phyloP scores from a whole-genome alignment of 2,888 invertebrate genomes.

The Furcula furcula region DNA sequence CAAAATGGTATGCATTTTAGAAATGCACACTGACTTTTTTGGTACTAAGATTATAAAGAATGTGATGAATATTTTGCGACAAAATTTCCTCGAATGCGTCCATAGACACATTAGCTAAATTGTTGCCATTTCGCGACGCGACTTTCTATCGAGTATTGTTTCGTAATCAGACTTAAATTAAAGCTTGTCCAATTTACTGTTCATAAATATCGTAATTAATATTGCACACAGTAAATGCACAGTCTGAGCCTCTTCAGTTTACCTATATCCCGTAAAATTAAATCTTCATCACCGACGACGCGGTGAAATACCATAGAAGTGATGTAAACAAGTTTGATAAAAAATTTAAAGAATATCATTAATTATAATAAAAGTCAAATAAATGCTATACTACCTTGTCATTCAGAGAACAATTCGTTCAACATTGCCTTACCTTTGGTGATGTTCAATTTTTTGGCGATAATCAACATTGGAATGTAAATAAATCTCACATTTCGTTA shows the following conservation, averaged over 20 bases:
- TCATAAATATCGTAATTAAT: constrained; percentile 29
- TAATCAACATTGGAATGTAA: constrained; percentile 74
- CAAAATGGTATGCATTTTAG: constrained; percentile 55
- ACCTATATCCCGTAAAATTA: constrained; percentile 22
- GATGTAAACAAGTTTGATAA: constrained; percentile 34
- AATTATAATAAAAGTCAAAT: constrained; percentile 77
- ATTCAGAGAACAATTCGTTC: constrained; percentile 61
- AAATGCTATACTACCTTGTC: constrained; percentile 82
- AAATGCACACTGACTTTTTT: constrained; percentile 63
- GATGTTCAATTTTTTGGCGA: constrained; percentile 64
- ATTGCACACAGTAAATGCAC: constrained; percentile 45
- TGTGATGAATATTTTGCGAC: constrained; percentile 26
- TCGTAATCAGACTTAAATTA: constrained; percentile 52
- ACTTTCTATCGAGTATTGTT: constrained; percentile 32
- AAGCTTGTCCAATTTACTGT: constrained; percentile 46
- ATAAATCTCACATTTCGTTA: constrained; percentile 60
- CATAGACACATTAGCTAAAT: constrained; percentile 16
- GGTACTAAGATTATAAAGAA: constrained; percentile 36
- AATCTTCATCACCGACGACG: constrained; percentile 35
- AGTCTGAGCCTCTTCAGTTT: constrained; percentile 33
- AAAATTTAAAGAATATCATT: too few species aligned
- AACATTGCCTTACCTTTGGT: constrained; percentile 77
- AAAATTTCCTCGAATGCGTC: constrained; percentile 14
- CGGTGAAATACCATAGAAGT: constrained; percentile 46
- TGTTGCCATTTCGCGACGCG: constrained; percentile 29